Conservation (phyloP, 2,888 invertebrate genomes). For the Drosophila vallismaia region DNA sequence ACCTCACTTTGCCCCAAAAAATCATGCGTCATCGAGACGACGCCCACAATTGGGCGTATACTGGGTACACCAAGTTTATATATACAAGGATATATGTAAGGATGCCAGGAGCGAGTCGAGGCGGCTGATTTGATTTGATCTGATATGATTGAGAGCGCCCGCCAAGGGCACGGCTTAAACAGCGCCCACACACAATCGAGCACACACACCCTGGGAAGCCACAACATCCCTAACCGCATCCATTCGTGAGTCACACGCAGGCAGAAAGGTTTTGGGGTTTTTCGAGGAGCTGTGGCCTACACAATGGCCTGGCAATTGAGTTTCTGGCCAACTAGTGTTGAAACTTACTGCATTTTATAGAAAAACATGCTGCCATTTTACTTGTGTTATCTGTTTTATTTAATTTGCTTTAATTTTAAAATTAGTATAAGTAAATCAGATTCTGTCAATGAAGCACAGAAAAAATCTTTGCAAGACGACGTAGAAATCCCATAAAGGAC, state of each 20-base stretch:
- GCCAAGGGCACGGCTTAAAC: constrained; percentile 35
- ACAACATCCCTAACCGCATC: constrained; percentile 1
- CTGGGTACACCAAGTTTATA: constrained; percentile 1
- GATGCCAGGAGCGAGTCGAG: constrained; percentile 33
- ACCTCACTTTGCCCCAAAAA: neutral
- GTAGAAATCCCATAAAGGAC: neutral
- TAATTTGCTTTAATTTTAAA: no score
- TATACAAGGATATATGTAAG: constrained; percentile 11
- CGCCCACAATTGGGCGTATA: constrained; percentile 22
- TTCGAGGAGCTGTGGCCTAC: neutral
- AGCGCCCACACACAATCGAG: constrained; percentile 17
- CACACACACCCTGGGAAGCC: constrained; percentile 15
- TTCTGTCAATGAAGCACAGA: neutral
- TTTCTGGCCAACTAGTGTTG: neutral
- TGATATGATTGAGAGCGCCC: constrained; percentile 45
- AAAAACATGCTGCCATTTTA: neutral
- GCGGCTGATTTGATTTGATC: constrained; percentile 60
- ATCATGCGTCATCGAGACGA: constrained; percentile 51
- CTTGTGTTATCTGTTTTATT: neutral
- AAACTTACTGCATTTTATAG: neutral
- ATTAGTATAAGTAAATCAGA: no score
- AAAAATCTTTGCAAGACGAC: neutral
- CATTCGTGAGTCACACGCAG: constrained; percentile 23
- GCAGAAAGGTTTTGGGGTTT: constrained; percentile 1
- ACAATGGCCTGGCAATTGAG: neutral